A percentile compares a stretch with the other conserved stretches of the same genome.
These are phyloP conservation scores for Eudyptes chrysolophus DNA, from an alignment of 2,113 vertebrate species.

Conservation along the genomic window DNA sequence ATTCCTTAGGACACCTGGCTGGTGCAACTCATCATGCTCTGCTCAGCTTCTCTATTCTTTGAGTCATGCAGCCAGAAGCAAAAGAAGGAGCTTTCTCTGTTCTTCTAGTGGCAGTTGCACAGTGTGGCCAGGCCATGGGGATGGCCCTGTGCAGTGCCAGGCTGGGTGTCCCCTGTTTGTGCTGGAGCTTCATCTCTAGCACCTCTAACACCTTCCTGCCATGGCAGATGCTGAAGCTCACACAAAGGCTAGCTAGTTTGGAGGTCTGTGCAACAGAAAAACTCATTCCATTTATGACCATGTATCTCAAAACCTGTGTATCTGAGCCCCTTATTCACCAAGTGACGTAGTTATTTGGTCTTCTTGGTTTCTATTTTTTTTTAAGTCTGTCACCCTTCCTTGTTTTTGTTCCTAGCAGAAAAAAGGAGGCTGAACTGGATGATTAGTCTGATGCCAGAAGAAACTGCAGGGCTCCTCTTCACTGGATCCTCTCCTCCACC, in stretches of 20 bases:
- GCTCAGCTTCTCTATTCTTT: not conserved
- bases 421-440: not conserved
- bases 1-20: not conserved
- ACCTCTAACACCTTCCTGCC: not conserved
- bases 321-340: not conserved
- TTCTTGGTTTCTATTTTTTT: not conserved
- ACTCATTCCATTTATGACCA: not conserved
- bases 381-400: not conserved
- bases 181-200: not conserved
- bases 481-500: not conserved
- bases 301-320: not conserved
- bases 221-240: not conserved
- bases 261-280: not conserved
- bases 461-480: not conserved
- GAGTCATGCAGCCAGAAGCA: not conserved
- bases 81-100: not conserved
- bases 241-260: not conserved
- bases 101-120: no score
- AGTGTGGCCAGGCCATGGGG: not conserved
- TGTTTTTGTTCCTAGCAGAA: not conserved
- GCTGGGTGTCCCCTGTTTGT: not conserved
- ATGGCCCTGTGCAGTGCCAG: not conserved
- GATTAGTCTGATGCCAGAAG: not conserved
- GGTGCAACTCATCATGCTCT: not conserved
- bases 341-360: no score